phyloP scores from a whole-genome alignment of 2,113 vertebrate genomes.

The Pavo muticus region DNA sequence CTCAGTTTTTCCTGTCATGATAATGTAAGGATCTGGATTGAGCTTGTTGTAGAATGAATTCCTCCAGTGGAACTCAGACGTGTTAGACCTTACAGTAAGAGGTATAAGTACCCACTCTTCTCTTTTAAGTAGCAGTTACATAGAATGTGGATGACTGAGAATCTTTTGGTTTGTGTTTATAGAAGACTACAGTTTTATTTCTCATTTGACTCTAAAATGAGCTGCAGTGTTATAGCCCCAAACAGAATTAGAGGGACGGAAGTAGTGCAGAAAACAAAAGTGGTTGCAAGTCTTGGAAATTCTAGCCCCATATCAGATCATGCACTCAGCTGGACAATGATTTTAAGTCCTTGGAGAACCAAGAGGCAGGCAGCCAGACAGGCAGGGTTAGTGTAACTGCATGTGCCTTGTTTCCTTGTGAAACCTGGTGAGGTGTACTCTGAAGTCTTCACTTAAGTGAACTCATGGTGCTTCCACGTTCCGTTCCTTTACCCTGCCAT shows the following conservation, averaged over 20 bases:
- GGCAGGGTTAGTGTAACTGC: background rate
- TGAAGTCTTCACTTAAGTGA: background rate
- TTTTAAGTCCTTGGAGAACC: background rate
- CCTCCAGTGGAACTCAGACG: background rate
- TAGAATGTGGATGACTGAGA: background rate
- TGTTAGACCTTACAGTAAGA: background rate
- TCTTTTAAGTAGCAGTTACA: background rate
- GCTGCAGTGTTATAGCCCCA: background rate
- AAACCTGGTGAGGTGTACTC: background rate
- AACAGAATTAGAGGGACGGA: background rate
- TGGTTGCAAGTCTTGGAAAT: background rate
- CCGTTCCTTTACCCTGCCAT: background rate
- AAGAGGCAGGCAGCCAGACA: background rate
- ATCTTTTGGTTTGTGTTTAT: background rate
- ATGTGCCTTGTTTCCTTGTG: background rate
- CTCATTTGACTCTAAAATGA: background rate
- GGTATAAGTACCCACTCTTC: background rate
- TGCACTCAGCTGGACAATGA: background rate
- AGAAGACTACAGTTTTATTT: background rate
- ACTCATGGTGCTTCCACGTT: background rate
- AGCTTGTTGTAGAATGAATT: background rate
- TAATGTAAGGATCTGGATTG: background rate
- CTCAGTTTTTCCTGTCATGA: background rate
- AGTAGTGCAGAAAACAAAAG: background rate
- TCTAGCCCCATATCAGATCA: background rate